Conservation (phyloP, 1,140 invertebrate genomes). For the Homarus americanus region DNA sequence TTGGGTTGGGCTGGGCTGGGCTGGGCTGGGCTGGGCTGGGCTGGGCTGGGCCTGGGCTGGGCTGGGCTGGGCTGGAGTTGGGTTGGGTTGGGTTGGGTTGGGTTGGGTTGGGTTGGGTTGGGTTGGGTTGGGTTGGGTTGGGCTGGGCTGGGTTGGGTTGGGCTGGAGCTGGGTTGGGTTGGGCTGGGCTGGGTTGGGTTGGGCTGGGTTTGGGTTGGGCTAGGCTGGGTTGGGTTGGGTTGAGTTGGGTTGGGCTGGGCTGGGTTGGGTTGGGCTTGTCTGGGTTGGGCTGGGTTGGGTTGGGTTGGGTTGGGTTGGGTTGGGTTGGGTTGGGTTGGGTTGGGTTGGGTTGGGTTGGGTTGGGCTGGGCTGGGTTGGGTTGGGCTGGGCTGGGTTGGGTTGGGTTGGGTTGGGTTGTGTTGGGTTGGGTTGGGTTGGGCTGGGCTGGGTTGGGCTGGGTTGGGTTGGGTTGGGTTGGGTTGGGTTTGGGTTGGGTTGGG, state of each 20-base stretch:
- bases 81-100: constrained; percentile 7
- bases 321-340: constrained; percentile 27
- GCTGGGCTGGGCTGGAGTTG: too few species aligned
- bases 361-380: too few species aligned
- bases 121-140: constrained; percentile 12
- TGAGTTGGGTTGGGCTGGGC: constrained; percentile 19
- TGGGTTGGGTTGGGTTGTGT: too few species aligned
- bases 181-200: constrained; percentile 22
- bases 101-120: constrained; percentile 21
- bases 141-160: background rate
- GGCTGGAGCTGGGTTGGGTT: constrained; percentile 5
- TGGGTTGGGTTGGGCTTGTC: background rate
- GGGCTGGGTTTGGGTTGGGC: constrained; percentile 23
- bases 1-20: too few species aligned
- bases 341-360: too few species aligned
- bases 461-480: too few species aligned
- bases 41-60: too few species aligned
- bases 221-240: constrained; percentile 20
- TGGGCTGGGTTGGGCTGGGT: too few species aligned
- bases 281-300: constrained; percentile 5
- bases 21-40: too few species aligned
- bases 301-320: constrained; percentile 32
- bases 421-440: too few species aligned
- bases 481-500: too few species aligned
- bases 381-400: too few species aligned